phyloP scores from a whole-genome alignment of 2,113 vertebrate species.

The Hippocampus comes region DNA sequence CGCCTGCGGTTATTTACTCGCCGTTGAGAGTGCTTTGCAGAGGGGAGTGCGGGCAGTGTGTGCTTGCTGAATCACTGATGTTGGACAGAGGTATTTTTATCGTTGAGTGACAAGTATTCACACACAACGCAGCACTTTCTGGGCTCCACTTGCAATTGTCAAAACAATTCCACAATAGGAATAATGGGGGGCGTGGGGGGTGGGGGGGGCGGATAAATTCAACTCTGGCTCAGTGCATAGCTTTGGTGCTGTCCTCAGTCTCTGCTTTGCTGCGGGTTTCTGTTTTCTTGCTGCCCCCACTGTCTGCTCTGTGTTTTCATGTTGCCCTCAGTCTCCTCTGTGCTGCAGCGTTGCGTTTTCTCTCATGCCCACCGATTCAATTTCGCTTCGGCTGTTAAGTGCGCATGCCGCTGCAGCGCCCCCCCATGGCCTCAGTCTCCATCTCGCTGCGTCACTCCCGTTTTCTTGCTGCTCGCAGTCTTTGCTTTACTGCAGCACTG shows the following conservation, averaged over 20 bases:
- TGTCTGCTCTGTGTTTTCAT: background rate
- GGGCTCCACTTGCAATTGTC: background rate
- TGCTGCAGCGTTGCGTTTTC: background rate
- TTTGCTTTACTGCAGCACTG: background rate
- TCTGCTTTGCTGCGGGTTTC: background rate
- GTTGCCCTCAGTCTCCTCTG: background rate
- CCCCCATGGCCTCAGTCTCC: background rate
- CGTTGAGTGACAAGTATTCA: conserved; percentile 1
- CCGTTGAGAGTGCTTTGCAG: background rate
- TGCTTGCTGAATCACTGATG: conserved; percentile 6
- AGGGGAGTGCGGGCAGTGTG: background rate
- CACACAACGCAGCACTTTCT: background rate
- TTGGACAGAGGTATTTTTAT: background rate
- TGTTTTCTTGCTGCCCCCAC: too few relatives aligned
- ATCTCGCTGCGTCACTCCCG: background rate
- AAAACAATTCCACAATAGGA: background rate
- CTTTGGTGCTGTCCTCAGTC: background rate
- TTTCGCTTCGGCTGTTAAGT: too few relatives aligned
- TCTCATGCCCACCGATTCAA: too few relatives aligned
- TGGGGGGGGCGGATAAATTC: too few relatives aligned
- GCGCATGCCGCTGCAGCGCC: too few relatives aligned
- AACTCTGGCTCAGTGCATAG: background rate
- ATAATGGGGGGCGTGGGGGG: background rate
- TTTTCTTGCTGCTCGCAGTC: background rate
- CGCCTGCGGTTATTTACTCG: background rate